Conservation (phyloP, 2,888 invertebrate species). For the Rugalucina vietnamica region DNA sequence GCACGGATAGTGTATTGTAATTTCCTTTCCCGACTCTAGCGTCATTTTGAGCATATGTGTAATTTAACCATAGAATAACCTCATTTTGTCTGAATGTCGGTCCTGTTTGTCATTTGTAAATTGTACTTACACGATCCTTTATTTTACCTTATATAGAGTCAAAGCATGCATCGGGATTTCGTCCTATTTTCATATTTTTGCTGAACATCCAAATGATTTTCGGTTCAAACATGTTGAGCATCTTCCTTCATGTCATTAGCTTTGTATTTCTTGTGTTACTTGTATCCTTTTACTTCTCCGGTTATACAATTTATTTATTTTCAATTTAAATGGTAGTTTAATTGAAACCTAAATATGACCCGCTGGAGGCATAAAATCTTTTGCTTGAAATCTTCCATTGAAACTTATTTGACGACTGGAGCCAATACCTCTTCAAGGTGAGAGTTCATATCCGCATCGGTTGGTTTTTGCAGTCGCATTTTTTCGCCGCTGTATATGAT, state of each 20-base stretch:
- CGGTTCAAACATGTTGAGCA: no score
- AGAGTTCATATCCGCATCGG: conserved; percentile 27
- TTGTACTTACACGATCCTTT: no score
- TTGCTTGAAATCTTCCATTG: conserved; percentile 31
- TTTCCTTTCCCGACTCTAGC: not conserved
- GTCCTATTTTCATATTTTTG: no score
- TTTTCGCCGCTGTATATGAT: conserved; percentile 24
- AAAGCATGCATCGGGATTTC: no score
- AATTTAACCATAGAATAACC: no score
- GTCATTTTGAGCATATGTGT: not conserved
- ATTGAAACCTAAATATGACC: conserved; percentile 14
- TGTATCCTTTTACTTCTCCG: not conserved
- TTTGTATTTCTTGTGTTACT: no score
- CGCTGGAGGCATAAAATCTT: conserved; percentile 29
- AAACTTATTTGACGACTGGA: conserved; percentile 21
- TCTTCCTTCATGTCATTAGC: no score
- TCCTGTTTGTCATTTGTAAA: no score
- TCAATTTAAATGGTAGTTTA: conserved; percentile 14
- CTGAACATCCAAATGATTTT: no score
- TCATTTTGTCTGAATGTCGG: no score
- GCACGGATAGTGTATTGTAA: not conserved
- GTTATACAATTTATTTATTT: conserved; percentile 6
- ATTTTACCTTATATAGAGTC: no score
- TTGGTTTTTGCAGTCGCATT: conserved; percentile 12
- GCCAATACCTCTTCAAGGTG: conserved; percentile 26